Evolutionary conservation across 2,113 vertebrate genomes (phyloP).

Genomic region (Axis porcinus): DNA sequence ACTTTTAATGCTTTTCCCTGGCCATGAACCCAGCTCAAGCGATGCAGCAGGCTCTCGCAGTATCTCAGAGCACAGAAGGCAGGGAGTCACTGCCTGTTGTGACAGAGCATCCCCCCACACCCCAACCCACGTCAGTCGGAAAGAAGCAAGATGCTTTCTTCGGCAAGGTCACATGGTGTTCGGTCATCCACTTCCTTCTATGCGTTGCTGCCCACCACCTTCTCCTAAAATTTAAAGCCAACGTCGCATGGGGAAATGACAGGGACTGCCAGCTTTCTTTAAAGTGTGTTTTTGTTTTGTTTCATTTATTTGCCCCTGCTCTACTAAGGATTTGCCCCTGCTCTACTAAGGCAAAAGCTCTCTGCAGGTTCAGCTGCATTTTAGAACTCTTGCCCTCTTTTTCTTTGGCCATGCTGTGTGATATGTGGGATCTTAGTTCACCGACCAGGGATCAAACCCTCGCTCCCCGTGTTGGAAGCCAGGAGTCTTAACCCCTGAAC

Average conservation of each 20-base stretch:
- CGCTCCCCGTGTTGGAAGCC: rapidly evolving
- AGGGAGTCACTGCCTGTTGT: not conserved
- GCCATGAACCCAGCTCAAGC: not conserved
- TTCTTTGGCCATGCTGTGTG: not conserved
- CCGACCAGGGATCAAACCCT: not conserved
- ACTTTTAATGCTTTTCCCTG: not conserved
- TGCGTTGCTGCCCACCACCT: rapidly evolving
- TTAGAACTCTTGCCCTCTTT: not conserved
- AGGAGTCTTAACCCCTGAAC: not conserved
- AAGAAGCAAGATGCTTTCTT: not conserved
- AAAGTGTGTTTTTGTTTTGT: not conserved
- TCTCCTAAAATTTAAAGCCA: not conserved
- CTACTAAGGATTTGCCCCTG: not conserved
- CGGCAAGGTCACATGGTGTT: not conserved
- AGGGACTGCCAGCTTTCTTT: not conserved
- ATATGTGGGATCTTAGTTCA: not conserved
- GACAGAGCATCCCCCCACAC: not conserved
- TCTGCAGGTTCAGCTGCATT: not conserved
- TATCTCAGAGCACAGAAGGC: not conserved
- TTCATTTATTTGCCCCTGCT: not conserved
- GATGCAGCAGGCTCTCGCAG: not conserved
- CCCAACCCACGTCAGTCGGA: rapidly evolving
- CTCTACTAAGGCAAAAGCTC: not conserved
- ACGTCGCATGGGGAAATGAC: not conserved
- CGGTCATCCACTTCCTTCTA: not conserved